These are phyloP conservation scores for Drosophila nigrodunni DNA, from an alignment of 1,140 invertebrate species.

Conservation along the genomic window DNA sequence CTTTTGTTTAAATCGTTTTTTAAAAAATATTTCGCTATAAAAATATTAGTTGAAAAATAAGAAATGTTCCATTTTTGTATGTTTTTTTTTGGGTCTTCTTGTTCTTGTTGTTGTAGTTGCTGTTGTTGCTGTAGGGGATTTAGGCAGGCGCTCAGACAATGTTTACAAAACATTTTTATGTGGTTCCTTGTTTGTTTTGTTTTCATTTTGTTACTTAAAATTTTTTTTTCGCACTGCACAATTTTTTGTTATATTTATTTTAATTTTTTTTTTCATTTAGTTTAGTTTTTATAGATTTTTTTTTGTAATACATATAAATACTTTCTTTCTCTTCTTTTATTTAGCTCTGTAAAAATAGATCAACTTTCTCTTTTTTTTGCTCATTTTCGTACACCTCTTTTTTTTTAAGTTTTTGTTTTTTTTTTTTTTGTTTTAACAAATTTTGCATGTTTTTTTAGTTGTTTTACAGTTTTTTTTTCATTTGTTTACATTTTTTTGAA, in stretches of 20 bases:
- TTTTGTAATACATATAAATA: slow-evolving; percentile 79
- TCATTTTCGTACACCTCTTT: slow-evolving; percentile 55
- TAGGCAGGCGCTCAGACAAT: slow-evolving; percentile 68
- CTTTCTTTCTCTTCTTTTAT: slow-evolving; percentile 55
- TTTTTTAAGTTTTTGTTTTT: slow-evolving; percentile 56
- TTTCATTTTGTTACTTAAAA: slow-evolving; percentile 52
- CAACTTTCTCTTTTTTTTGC: slow-evolving; percentile 58
- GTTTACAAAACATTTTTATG: slow-evolving; percentile 64
- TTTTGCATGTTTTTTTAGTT: slow-evolving; percentile 66
- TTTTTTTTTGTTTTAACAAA: slow-evolving; percentile 65
- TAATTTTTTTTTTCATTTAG: slow-evolving; percentile 68
- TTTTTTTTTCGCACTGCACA: slow-evolving; percentile 44
- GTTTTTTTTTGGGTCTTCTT: slow-evolving; percentile 48
- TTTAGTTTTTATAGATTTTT: slow-evolving; percentile 47
- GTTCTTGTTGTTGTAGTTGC: slow-evolving; percentile 52
- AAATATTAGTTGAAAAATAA: slow-evolving; percentile 82
- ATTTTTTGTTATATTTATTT: slow-evolving; percentile 62
- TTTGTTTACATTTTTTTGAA: slow-evolving; percentile 68
- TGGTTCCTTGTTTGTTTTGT: slow-evolving; percentile 70
- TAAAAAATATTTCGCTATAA: slow-evolving; percentile 79
- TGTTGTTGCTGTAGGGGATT: slow-evolving; percentile 46
- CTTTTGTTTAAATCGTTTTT: slow-evolving; percentile 65
- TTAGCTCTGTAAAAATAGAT: slow-evolving; percentile 79
- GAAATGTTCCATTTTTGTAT: slow-evolving; percentile 55
- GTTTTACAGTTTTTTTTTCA: slow-evolving; percentile 54